These are phyloP conservation scores for Dolichotis patagonum DNA, from an alignment of 2,113 vertebrate species.

Conservation along the genomic window DNA sequence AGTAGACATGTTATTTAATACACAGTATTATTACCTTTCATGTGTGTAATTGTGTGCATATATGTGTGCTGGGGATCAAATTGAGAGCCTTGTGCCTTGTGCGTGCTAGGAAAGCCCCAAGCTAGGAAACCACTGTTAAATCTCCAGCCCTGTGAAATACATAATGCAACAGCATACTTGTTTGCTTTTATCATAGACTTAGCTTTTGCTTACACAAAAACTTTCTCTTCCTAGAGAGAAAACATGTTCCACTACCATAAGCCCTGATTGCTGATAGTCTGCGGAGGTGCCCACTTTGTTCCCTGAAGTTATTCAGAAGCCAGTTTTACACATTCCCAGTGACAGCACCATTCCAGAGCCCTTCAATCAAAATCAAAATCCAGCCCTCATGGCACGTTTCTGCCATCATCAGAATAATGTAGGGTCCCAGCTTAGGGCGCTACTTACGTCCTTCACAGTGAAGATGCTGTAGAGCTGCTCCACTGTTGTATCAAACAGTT, in stretches of 20 bases:
- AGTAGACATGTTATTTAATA: background rate
- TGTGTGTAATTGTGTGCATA: background rate
- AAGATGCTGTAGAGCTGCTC: conserved; percentile 84
- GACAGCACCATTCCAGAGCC: background rate
- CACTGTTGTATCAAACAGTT: conserved; percentile 76
- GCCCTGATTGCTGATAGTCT: background rate
- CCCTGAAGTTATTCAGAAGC: background rate
- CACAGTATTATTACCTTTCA: background rate
- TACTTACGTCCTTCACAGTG: conserved; percentile 82
- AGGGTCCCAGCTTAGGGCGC: background rate
- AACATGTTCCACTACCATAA: background rate
- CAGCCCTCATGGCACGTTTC: background rate
- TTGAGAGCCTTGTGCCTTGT: background rate
- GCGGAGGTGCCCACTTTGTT: background rate
- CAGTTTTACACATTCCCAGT: background rate
- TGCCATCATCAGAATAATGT: no score
- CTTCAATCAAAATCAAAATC: background rate
- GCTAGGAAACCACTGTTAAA: background rate
- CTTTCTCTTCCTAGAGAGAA: background rate
- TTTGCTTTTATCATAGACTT: background rate
- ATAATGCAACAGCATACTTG: background rate
- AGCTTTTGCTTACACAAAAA: background rate
- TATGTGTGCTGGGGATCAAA: background rate
- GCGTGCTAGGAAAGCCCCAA: background rate
- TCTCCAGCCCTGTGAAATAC: background rate